Percentiles rank a stretch among this genome's conserved stretches.
These are phyloP conservation scores for Anneissia japonica DNA, from an alignment of 35 echinoderm and acorn worm genomes.

Conservation along the genomic window DNA sequence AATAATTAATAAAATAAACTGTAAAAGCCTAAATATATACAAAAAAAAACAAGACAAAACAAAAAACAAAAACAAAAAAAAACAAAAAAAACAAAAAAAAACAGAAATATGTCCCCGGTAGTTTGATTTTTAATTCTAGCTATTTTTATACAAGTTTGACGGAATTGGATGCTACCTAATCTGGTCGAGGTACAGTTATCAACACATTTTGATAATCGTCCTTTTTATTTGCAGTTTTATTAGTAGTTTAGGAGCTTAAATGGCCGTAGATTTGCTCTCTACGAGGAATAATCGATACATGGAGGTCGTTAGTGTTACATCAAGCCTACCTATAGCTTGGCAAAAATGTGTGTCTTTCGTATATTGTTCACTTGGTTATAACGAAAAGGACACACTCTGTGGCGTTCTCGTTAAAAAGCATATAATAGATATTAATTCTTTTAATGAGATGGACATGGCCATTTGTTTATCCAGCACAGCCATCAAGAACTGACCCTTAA, in stretches of 20 bases:
- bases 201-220: not conserved
- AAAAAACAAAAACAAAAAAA: too few species aligned
- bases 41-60: too few species aligned
- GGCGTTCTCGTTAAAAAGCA: not conserved
- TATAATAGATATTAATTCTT: too few species aligned
- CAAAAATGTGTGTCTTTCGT: not conserved
- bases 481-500: too few species aligned
- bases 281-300: not conserved
- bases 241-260: not conserved
- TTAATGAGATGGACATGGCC: too few species aligned
- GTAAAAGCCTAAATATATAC: too few species aligned
- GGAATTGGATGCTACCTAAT: not conserved
- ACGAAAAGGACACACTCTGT: not conserved
- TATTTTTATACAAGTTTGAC: not conserved
- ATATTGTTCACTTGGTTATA: not conserved
- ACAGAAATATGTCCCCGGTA: too few species aligned
- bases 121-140: not conserved
- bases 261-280: not conserved
- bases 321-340: not conserved
- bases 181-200: not conserved
- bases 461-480: too few species aligned
- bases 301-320: not conserved
- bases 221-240: not conserved
- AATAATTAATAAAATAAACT: too few species aligned
- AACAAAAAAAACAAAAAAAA: too few species aligned